Conservation (phyloP, 2,113 vertebrate species). For the Ameiurus melas region DNA sequence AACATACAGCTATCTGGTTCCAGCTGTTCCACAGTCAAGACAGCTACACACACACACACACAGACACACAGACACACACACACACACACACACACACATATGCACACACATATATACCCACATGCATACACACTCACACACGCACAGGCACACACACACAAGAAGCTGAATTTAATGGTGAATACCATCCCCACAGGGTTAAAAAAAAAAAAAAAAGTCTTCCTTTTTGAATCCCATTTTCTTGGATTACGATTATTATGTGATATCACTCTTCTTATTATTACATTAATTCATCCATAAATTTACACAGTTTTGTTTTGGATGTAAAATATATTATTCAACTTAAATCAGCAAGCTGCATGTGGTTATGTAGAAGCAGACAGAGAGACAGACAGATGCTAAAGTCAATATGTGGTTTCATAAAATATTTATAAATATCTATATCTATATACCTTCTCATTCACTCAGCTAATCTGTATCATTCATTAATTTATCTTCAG, state of each 20-base stretch:
- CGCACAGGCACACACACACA: background rate
- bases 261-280: background rate
- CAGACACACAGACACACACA: background rate
- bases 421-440: background rate
- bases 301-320: background rate
- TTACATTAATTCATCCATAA: background rate
- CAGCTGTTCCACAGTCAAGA: slow-evolving; percentile 5
- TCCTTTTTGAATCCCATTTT: too few species aligned
- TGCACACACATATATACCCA: too few species aligned
- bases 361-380: background rate
- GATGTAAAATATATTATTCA: background rate
- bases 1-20: background rate
- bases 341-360: background rate
- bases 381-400: background rate
- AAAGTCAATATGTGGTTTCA: background rate
- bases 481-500: background rate
- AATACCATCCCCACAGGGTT: background rate
- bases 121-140: background rate
- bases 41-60: background rate
- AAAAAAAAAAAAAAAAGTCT: background rate
- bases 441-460: background rate
- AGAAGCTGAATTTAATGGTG: background rate
- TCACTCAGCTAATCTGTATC: background rate
- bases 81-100: background rate
- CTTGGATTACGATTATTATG: background rate